Evolutionary conservation across 1,140 invertebrate species (phyloP).

Genomic region (Diuraphis noxia): DNA sequence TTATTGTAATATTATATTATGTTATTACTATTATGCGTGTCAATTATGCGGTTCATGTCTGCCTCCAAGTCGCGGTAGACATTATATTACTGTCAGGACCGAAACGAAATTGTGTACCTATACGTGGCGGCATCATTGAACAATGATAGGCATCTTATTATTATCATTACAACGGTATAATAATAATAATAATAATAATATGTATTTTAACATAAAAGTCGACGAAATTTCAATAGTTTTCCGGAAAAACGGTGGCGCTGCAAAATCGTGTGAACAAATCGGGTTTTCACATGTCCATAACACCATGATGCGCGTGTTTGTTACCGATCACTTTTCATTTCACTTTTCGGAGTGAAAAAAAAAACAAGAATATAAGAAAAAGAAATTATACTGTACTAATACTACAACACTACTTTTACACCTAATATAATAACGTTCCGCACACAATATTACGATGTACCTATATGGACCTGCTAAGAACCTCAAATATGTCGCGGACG

Average conservation of each 20-base stretch:
- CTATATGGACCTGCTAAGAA: neutral
- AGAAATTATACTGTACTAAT: neutral
- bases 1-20: neutral
- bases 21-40: neutral
- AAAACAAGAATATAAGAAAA: neutral
- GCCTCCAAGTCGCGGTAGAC: neutral
- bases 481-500: neutral
- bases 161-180: neutral
- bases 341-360: neutral
- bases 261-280: neutral
- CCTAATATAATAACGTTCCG: neutral
- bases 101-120: neutral
- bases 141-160: neutral
- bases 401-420: neutral
- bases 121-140: neutral
- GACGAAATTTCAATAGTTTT: neutral
- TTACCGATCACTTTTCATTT: conserved; percentile 48
- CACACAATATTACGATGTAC: neutral
- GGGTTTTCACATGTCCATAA: neutral
- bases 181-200: neutral
- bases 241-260: neutral
- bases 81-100: neutral
- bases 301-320: neutral
- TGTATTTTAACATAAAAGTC: neutral
- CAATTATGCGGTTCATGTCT: neutral